A percentile compares a stretch with the other conserved stretches of the same genome.
These are phyloP conservation scores for Sciurus vulgaris DNA, from an alignment of 2,797 vertebrate species.

Conservation along the genomic window DNA sequence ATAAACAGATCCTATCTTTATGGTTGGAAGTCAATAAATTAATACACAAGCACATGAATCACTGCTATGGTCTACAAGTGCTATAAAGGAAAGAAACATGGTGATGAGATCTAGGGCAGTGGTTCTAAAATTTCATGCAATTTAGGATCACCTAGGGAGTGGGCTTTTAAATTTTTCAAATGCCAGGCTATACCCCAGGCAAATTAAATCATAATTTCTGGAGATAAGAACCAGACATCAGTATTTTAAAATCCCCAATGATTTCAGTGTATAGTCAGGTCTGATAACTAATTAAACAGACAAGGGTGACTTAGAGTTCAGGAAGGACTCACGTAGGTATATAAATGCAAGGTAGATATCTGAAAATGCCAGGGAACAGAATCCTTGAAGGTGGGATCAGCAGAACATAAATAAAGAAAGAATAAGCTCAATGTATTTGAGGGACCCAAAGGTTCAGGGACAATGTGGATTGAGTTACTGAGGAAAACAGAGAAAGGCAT, in stretches of 20 bases:
- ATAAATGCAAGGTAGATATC: background rate
- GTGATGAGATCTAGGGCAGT: background rate
- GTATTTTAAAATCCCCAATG: background rate
- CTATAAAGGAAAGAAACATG: background rate
- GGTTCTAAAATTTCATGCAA: background rate
- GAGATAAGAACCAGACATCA: background rate
- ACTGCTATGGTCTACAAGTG: background rate
- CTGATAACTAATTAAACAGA: background rate
- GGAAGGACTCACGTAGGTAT: background rate
- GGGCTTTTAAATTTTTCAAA: background rate
- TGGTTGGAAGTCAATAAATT: background rate
- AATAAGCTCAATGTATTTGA: background rate
- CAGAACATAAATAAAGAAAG: background rate
- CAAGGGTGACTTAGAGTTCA: background rate
- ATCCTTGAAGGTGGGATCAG: background rate
- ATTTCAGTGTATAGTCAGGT: background rate
- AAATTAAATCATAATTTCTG: slow-evolving; percentile 9
- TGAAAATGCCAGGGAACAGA: background rate
- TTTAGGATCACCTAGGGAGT: background rate
- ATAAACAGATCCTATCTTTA: background rate
- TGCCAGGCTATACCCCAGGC: background rate
- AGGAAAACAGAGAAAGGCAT: background rate
- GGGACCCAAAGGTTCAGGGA: background rate
- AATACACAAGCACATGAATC: background rate
- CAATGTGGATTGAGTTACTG: background rate